These are phyloP conservation scores for Dromiciops gliroides DNA, from an alignment of 2,113 vertebrate genomes.

Conservation along the genomic window DNA sequence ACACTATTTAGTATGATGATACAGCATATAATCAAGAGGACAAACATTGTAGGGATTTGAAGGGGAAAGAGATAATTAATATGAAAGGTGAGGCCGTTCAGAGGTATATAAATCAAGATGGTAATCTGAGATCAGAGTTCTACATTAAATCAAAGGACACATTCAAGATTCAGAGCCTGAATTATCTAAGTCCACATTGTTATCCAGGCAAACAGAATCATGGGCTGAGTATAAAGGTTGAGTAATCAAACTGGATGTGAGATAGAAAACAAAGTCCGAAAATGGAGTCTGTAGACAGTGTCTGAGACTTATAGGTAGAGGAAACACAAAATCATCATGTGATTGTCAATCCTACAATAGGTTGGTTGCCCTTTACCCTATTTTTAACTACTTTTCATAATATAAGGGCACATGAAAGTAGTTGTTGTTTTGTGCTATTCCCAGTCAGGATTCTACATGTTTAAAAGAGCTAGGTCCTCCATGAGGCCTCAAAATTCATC, in stretches of 20 bases:
- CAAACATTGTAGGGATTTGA: not conserved
- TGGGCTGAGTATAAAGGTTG: not conserved
- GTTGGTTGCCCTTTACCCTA: not conserved
- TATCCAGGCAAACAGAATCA: not conserved
- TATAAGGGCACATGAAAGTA: not conserved
- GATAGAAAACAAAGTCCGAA: not conserved
- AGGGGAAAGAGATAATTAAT: not conserved
- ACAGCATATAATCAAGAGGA: not conserved
- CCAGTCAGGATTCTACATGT: not conserved
- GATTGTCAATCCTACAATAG: not conserved
- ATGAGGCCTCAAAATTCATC: not conserved
- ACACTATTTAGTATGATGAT: not conserved
- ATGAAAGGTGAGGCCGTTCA: not conserved
- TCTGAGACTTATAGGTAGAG: not conserved
- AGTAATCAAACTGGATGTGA: not conserved
- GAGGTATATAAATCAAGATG: not conserved
- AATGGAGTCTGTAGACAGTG: not conserved
- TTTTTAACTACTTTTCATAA: not conserved
- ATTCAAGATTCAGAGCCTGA: not conserved
- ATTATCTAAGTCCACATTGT: not conserved
- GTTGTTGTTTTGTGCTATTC: not conserved
- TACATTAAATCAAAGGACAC: not conserved
- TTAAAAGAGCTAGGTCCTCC: not conserved
- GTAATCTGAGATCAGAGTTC: not conserved
- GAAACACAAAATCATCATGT: not conserved